Conservation (phyloP, 2,888 invertebrate species). For the Tenthredo distinguenda region DNA sequence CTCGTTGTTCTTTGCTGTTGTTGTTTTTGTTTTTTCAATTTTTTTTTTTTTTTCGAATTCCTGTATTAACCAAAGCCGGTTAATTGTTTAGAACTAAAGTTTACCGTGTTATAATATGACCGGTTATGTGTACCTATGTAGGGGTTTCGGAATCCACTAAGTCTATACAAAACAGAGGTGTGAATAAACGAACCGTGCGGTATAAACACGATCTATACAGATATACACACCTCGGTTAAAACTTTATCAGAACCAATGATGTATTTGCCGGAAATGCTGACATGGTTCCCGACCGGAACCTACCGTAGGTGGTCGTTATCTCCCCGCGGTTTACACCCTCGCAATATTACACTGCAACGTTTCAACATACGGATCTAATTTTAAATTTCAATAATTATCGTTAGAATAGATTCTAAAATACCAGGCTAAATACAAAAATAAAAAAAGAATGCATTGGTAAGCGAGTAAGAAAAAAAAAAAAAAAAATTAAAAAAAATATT, state of each 20-base stretch:
- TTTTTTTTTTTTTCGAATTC: not conserved
- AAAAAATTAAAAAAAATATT: too few relatives aligned
- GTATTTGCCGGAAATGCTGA: slow-evolving; percentile 70
- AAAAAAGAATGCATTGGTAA: too few relatives aligned
- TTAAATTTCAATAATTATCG: not conserved
- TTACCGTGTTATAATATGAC: not conserved
- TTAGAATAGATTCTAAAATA: not conserved
- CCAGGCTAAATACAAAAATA: too few relatives aligned
- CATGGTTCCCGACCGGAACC: slow-evolving; percentile 68
- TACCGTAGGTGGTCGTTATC: slow-evolving; percentile 31
- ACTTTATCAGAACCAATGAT: slow-evolving; percentile 73
- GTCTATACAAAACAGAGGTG: not conserved
- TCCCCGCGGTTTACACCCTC: not conserved
- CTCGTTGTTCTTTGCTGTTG: not conserved
- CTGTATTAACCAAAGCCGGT: not conserved
- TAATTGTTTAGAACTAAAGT: not conserved
- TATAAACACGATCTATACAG: not conserved
- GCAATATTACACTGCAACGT: not conserved
- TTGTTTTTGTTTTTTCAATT: not conserved
- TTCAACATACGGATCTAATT: not conserved
- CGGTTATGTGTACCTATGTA: not conserved
- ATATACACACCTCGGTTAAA: slow-evolving; percentile 57
- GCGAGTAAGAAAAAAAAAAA: not conserved
- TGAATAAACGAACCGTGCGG: not conserved
- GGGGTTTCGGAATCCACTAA: not conserved